Percentiles rank a stretch among this genome's conserved stretches.
Conservation (phyloP, 2,797 vertebrate genomes). For the Spatula versicolor region DNA sequence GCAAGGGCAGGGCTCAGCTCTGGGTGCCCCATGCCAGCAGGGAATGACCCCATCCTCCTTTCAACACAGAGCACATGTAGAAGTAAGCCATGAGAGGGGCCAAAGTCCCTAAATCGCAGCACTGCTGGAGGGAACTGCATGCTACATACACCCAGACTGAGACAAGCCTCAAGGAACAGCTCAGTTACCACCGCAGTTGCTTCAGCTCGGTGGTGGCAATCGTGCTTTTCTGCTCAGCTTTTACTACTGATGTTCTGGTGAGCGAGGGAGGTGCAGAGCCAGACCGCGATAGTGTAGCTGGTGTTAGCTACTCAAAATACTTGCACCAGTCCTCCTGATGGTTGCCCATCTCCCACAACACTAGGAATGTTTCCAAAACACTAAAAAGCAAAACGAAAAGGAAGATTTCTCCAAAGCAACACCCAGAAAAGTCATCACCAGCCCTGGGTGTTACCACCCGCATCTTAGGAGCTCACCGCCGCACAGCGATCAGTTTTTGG, state of each 20-base stretch:
- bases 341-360: neutral
- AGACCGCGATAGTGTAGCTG: neutral
- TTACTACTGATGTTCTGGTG: neutral
- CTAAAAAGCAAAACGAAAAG: neutral
- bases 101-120: neutral
- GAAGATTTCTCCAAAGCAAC: neutral
- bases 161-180: neutral
- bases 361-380: neutral
- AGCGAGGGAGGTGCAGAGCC: neutral
- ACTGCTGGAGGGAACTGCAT: neutral
- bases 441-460: neutral
- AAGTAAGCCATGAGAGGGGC: neutral
- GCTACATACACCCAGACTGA: neutral
- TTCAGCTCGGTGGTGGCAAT: neutral
- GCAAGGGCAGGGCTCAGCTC: neutral
- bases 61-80: neutral
- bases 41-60: neutral
- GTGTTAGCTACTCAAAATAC: neutral
- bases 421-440: neutral
- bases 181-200: fast-evolving
- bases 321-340: neutral
- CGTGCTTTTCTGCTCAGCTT: neutral
- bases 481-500: neutral
- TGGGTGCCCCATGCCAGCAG: neutral
- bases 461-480: fast-evolving